Base-by-base conservation (phyloP, 2,113 vertebrate species). In the Phyllopteryx taeniolatus region DNA sequence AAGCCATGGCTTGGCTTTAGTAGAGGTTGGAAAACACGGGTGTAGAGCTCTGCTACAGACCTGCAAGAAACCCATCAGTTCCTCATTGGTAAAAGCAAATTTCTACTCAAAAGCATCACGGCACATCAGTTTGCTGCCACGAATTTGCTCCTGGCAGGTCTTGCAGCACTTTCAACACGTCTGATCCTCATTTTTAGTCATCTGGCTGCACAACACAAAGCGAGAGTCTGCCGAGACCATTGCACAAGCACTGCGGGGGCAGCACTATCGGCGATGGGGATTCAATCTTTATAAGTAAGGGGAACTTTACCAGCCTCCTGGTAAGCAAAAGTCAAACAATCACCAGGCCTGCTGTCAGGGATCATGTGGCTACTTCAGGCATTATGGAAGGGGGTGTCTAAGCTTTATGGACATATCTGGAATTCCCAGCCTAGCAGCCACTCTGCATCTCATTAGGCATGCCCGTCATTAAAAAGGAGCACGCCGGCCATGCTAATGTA, bases 361-460 rank as follows among this genome's bases (percentile, higher is more conserved):
- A 72, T 78, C 63, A 49, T 5, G 8, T 9, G 42, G 71, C 42
- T 42, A 44, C 10, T 3, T 76, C 60, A n/a, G 2, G 70, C 0
- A 1, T 2, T 19, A 9, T 20, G 67, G 62, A 20, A 43, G 43
- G 59, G 44, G 13, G 54, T 13, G 6, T 12, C 75, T 77, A 60
- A 43, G 46, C 75, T 49, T 75, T 46, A 67, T 64, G 70, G 71
- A 67, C 76, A 67, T 71, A n/a, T 66, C 74, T 81, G 27, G 75
- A 68, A 79, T 82, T 77, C 70, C 51, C 42, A 42, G 67, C 39
- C 44, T 3, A 20, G 67, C 62, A 19, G 31, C 15, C 9, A 10
- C 66, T 73, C 67, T 63, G 71, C 19, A 59, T 79, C 49, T 60
- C 67, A 69, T 82, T 79, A 83, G 73, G 61, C 66, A 76, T 63